Evolutionary conservation across 30 jellyfish, hydroid and myxozoan species (phyloP).

Genomic region (Chironex yamaguchii): DNA sequence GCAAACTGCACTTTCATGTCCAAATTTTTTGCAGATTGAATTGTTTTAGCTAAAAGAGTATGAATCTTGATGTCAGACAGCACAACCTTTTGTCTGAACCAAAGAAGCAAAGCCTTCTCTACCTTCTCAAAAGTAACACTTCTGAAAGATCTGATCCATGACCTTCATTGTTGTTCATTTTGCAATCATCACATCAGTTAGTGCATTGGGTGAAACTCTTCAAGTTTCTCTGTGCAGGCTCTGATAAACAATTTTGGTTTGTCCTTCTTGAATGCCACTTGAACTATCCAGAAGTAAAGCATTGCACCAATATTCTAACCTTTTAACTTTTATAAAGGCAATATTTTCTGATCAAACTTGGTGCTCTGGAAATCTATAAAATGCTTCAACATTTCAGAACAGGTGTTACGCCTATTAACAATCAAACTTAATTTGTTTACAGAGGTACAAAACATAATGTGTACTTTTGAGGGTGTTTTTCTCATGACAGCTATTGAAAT

Average conservation of each 20-base stretch:
- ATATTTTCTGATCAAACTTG: not conserved
- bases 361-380: not conserved
- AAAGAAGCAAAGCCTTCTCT: slow-evolving; percentile 37
- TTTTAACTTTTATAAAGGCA: not conserved
- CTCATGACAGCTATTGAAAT: too few species aligned
- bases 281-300: not conserved
- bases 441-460: not conserved
- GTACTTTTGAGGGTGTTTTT: not conserved
- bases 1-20: not conserved
- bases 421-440: not conserved
- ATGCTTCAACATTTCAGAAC: not conserved
- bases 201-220: not conserved
- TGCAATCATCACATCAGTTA: not conserved
- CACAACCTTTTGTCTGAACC: slow-evolving; percentile 27
- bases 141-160: slow-evolving; percentile 19
- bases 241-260: not conserved
- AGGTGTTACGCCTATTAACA: not conserved
- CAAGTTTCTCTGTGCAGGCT: not conserved
- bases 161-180: slow-evolving; percentile 19
- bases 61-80: slow-evolving; percentile 10
- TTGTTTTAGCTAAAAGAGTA: not conserved
- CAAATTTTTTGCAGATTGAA: not conserved
- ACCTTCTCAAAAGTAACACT: slow-evolving; percentile 5
- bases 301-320: not conserved
- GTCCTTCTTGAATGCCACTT: not conserved